These are phyloP conservation scores for Pherbina coryleti DNA, from an alignment of 2,888 invertebrate species.

Conservation along the genomic window DNA sequence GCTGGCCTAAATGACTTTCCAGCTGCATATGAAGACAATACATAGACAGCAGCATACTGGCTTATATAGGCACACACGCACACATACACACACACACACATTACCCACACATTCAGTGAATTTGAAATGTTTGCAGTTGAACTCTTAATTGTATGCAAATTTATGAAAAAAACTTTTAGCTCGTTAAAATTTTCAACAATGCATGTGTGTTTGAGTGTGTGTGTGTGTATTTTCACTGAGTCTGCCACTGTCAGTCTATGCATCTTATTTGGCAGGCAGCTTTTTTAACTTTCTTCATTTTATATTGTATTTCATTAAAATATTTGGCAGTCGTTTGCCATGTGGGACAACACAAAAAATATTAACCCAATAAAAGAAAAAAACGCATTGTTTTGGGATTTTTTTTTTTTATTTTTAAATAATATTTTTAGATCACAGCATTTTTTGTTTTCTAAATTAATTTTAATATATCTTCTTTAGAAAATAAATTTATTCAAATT, in stretches of 20 bases:
- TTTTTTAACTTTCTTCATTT: background rate
- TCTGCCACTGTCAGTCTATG: too few species aligned
- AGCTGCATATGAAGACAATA: too few species aligned
- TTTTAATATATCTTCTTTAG: too few species aligned
- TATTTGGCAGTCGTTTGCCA: too few species aligned
- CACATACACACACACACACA: background rate
- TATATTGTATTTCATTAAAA: too few species aligned
- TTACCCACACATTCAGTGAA: background rate
- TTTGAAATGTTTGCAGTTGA: background rate
- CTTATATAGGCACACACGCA: background rate
- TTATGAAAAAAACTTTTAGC: background rate
- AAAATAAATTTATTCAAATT: too few species aligned
- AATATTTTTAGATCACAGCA: too few species aligned
- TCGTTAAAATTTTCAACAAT: background rate
- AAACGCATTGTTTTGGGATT: too few species aligned
- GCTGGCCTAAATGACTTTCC: background rate
- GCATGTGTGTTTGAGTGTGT: background rate
- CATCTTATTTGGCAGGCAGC: background rate
- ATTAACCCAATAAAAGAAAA: too few species aligned
- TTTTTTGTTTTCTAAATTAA: too few species aligned
- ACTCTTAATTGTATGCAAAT: constrained; percentile 8
- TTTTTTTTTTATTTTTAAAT: too few species aligned
- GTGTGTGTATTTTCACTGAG: background rate
- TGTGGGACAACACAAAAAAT: too few species aligned
- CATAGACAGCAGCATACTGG: background rate